Evolutionary conservation across 2,888 invertebrate genomes (phyloP), one percentile per base, ranked within the genome.

Genomic region (Andrena trimmerana): DNA sequence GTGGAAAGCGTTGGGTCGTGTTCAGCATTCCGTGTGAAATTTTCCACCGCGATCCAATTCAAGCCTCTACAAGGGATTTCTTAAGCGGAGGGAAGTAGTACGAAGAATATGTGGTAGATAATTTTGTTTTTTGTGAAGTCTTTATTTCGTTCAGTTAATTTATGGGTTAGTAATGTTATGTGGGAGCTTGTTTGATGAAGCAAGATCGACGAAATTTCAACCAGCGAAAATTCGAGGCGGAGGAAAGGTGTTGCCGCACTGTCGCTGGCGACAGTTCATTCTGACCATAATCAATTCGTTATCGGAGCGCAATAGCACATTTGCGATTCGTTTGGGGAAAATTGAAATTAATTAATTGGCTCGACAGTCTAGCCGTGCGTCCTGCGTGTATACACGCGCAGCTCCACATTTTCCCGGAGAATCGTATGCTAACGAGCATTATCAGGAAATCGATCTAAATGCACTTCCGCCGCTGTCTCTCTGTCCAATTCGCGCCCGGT

Each of bases 291-390:
- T 90, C 90, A 90, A 91, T 91, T 90, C 89, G 90, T 89, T 90
- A 89, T 90, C 90, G 90, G 87, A 84, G 85, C 86, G 85, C 87
- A 90, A 89, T 90, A 86, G 88, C 86, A 86, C 90, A 88, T 90
- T 90, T 88, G 89, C 89, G 87, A 88, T 88, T 90, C 87, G 88
- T 89, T 89, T 85, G 87, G 87, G 76, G 86, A 90, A 91, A 92
- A 91, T 91, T 91, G 91, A 92, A 91, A 92, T 92, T 91, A 90
- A 92, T 92, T 91, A 91, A 91, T 91, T 90, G 89, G 88, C 90
- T 83, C 84, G 85, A 84, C 81, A 77, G 74, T 27, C 78, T 81
- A 70, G 42, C 62, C 59, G 16, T 33, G 16, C 65, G 67, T 48
- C 20, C 69, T 31, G 59, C 57, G 68, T 67, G 68, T 78, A 71